Conservation (phyloP, 1,140 invertebrate species). For the Drosophila malerkotliana region DNA sequence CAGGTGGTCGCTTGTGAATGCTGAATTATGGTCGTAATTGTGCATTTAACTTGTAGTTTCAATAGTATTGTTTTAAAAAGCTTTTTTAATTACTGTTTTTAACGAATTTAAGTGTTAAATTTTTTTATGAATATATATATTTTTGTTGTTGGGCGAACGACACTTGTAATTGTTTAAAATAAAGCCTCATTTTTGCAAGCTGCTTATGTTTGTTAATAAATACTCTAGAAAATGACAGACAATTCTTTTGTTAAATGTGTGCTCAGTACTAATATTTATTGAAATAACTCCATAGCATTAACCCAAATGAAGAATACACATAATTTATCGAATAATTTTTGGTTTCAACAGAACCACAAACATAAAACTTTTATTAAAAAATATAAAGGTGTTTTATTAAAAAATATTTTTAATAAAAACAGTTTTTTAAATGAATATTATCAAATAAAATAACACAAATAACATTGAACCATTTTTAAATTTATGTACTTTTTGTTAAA, state of each 20-base stretch:
- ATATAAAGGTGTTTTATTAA: too few relatives aligned
- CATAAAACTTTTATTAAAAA: too few relatives aligned
- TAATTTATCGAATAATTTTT: too few relatives aligned
- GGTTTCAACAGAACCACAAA: too few relatives aligned
- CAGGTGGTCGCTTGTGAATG: conserved; percentile 38
- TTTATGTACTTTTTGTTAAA: too few relatives aligned
- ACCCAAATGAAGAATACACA: neutral
- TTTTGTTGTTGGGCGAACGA: neutral
- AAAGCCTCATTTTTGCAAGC: neutral
- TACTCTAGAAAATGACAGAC: neutral
- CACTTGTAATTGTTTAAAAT: conserved; percentile 2
- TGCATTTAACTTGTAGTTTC: conserved; percentile 28
- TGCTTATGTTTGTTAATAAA: neutral
- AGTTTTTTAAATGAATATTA: too few relatives aligned
- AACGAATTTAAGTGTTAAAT: neutral
- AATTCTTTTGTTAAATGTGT: neutral
- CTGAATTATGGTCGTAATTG: conserved; percentile 8
- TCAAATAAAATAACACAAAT: too few relatives aligned
- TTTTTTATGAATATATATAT: neutral
- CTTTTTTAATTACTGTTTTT: neutral
- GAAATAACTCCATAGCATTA: neutral
- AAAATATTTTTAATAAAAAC: too few relatives aligned
- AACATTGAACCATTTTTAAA: too few relatives aligned
- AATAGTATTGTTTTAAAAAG: neutral
- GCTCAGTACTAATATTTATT: neutral